Percentiles rank a stretch among this genome's conserved stretches.
Conservation (phyloP, 1,140 invertebrate genomes). For the Drosophila auraria region DNA sequence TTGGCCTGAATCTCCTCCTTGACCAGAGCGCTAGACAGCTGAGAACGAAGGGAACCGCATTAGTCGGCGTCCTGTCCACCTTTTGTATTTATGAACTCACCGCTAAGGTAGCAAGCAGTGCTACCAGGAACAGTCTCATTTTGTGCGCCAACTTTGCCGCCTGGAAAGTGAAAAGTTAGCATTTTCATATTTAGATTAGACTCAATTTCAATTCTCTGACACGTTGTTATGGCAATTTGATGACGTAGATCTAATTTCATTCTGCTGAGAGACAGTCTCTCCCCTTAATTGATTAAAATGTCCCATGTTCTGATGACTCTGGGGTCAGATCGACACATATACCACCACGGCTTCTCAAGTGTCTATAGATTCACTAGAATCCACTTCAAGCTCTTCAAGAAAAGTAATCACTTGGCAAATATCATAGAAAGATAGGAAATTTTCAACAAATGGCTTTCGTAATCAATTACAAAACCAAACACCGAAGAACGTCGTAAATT, state of each 20-base stretch:
- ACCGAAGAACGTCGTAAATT: neutral
- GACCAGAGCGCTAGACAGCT: constrained; percentile 64
- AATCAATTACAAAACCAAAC: constrained; percentile 23
- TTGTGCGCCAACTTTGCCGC: constrained; percentile 37
- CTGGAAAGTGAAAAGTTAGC: constrained; percentile 47
- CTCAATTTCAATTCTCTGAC: constrained; percentile 9
- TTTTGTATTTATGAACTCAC: constrained; percentile 41
- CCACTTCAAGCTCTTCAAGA: constrained; percentile 13
- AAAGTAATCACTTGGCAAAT: constrained; percentile 4
- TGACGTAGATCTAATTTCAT: constrained; percentile 40
- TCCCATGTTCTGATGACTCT: constrained; percentile 32
- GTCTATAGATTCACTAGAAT: constrained; percentile 1
- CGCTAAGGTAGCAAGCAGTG: constrained; percentile 67
- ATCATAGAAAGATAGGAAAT: constrained; percentile 17
- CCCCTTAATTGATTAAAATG: constrained; percentile 54
- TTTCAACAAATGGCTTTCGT: neutral
- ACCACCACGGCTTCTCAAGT: constrained; percentile 13
- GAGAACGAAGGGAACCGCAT: neutral
- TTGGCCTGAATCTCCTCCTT: constrained; percentile 87
- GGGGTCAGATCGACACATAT: constrained; percentile 47
- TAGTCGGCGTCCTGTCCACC: neutral
- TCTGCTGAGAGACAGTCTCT: constrained; percentile 18
- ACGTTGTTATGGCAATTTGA: constrained; percentile 22
- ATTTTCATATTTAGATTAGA: constrained; percentile 53
- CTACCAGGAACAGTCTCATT: constrained; percentile 70